Base-by-base conservation (phyloP, 2,113 vertebrate species). In the Paedocypris sp. region DNA sequence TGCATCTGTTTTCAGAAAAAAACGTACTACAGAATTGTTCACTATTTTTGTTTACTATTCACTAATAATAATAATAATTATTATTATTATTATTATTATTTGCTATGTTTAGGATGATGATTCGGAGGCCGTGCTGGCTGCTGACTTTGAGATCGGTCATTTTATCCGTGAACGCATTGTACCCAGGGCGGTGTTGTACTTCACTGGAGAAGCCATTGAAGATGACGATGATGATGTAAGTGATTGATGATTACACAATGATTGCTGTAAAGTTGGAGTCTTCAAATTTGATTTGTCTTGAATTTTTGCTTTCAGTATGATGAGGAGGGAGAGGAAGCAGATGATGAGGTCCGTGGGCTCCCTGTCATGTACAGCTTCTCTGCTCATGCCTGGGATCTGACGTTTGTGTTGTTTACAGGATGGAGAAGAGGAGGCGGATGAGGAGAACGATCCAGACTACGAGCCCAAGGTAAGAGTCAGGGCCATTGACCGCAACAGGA, bases 121-220 rank as follows among this genome's bases (percentile, higher is more conserved):
- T 79, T 85, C 92, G 0, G 94, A 99, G 80, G 95, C 91, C 1
- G 85, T 97, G 53, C 87, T 99, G 41, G 90, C 95, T 51, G 93
- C 94, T 43, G 95, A 99, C 75, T 98, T 99, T 66, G 95, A 99
- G 82, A 97, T 99, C n/a, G 94, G 95, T 42, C 95, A 99, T 73
- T 99, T 99, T 80, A 84, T 99, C 76, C 93, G 94, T 11, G 94
- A 99, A 52, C 91, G 93, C 25, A 96, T 99, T 58, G 90, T 99
- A 5, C 93, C 94, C 23, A 86, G 93, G 66, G 95, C 95, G 8
- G 93, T 99, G 60, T 82, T 99, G 22, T 99, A 99, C 82, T 99
- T 99, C 74, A 99, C 95, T 56, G 95, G 95, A 64, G 95, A 99
- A 81, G 95, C 95, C 73, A 96, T 97, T 51, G 95, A 99, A 81